phyloP scores from a whole-genome alignment of 2,113 vertebrate species.

The Cyanoramphus novaezelandiae region DNA sequence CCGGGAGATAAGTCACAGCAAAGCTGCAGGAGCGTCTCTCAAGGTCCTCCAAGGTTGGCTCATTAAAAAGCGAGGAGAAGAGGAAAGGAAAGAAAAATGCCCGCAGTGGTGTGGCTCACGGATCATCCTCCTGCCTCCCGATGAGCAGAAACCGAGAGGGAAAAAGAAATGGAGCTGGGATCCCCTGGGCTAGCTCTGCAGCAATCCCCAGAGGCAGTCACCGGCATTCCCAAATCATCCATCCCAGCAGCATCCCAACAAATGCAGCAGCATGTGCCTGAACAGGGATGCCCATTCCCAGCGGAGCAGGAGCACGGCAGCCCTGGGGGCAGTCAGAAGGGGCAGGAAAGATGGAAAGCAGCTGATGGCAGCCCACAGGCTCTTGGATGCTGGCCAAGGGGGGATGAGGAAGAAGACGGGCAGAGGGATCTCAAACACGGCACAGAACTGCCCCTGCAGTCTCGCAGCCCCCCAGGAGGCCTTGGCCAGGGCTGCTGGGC shows the following conservation, averaged over 20 bases:
- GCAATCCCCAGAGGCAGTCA: neutral
- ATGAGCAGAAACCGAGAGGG: neutral
- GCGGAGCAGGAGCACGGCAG: neutral
- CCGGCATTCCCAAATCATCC: neutral
- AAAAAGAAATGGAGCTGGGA: neutral
- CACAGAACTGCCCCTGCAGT: neutral
- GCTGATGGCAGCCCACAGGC: fast-evolving
- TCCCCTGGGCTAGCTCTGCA: neutral
- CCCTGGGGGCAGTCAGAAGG: neutral
- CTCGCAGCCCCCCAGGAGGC: fast-evolving
- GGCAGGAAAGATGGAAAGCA: neutral
- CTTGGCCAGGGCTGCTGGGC: neutral
- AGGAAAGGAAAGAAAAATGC: neutral
- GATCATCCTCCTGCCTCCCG: neutral
- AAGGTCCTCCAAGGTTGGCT: constrained; percentile 36
- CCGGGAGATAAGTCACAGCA: neutral
- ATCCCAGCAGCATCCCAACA: neutral
- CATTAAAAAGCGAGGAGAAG: constrained; percentile 9
- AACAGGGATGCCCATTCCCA: neutral
- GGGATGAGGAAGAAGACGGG: neutral
- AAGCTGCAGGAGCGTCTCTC: neutral
- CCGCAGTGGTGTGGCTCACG: neutral
- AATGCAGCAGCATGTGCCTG: fast-evolving
- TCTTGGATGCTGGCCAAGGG: fast-evolving
- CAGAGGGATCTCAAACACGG: neutral